Percentiles rank a stretch among this genome's conserved stretches.
phyloP scores from a whole-genome alignment of 2,113 vertebrate genomes.

The Orientallactaga bullata region DNA sequence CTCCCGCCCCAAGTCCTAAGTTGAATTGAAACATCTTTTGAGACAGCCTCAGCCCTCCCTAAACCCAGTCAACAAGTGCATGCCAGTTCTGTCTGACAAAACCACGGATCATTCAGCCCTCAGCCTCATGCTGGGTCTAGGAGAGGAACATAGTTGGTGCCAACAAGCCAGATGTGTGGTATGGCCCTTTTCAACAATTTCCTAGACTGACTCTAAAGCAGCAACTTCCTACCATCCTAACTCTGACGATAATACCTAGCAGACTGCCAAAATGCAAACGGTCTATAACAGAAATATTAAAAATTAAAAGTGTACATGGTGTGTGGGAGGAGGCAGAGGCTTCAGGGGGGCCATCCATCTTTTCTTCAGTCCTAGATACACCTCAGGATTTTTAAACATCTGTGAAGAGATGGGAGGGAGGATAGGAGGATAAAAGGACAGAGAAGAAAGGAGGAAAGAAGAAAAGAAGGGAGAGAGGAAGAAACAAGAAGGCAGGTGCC shows the following conservation, averaged over 20 bases:
- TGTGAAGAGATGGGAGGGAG: not conserved
- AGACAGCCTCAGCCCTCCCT: not conserved
- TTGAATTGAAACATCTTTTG: not conserved
- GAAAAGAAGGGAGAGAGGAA: not conserved
- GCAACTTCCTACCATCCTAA: not conserved
- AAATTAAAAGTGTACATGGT: conserved; percentile 22
- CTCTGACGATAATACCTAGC: conserved; percentile 19
- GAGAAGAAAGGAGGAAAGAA: not conserved
- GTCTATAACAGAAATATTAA: conserved; percentile 49
- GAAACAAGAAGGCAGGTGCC: not conserved
- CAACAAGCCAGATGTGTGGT: accelerated
- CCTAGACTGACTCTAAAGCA: conserved; percentile 2
- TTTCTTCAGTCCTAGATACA: not conserved
- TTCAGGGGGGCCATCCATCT: not conserved
- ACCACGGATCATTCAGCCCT: accelerated
- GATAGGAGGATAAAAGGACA: not conserved
- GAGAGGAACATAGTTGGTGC: not conserved
- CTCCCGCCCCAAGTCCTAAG: not conserved
- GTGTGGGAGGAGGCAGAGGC: not conserved
- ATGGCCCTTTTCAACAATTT: conserved; percentile 22
- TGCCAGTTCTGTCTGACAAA: not conserved
- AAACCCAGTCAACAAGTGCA: not conserved
- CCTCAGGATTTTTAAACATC: not conserved
- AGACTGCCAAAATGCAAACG: conserved; percentile 10
- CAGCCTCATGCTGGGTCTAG: accelerated